A percentile compares a stretch with the other conserved stretches of the same genome.
Evolutionary conservation across 2,797 vertebrate species (phyloP).

Genomic region (Coranthus polyacanthus): DNA sequence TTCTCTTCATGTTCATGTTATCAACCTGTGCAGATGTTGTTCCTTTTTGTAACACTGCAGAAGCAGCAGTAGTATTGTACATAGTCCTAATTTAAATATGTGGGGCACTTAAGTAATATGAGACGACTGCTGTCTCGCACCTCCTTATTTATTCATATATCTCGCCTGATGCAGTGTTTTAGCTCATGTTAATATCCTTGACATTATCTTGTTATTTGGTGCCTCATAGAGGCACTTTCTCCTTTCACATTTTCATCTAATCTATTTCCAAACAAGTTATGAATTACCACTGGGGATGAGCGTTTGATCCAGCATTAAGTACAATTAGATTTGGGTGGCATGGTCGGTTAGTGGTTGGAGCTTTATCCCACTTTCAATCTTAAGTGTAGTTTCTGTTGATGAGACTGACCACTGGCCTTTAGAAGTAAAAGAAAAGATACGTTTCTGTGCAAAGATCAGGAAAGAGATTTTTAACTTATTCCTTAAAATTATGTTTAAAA

Average conservation of each 20-base stretch:
- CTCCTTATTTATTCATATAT: background rate
- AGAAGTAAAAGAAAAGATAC: too few relatives aligned
- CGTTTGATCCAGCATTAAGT: constrained; percentile 6
- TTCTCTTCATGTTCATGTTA: too few relatives aligned
- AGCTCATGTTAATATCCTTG: background rate
- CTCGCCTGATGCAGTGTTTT: background rate
- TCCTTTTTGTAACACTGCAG: too few relatives aligned
- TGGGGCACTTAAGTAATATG: too few relatives aligned
- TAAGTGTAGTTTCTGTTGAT: background rate
- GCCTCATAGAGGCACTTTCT: background rate
- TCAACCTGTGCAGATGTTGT: too few relatives aligned
- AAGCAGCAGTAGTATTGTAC: too few relatives aligned
- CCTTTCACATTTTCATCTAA: background rate
- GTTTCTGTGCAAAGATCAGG: too few relatives aligned
- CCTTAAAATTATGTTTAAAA: too few relatives aligned
- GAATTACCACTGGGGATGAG: background rate
- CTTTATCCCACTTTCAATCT: background rate
- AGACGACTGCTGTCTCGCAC: too few relatives aligned
- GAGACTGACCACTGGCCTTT: background rate
- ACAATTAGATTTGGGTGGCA: constrained; percentile 7
- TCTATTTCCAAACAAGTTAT: background rate
- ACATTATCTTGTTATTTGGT: background rate
- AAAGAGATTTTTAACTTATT: background rate
- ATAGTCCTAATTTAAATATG: too few relatives aligned
- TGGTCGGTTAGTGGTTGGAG: background rate